A percentile compares a stretch with the other conserved stretches of the same genome.
Conservation (phyloP, 2,113 vertebrate genomes). For the Cebidichthys violaceus region DNA sequence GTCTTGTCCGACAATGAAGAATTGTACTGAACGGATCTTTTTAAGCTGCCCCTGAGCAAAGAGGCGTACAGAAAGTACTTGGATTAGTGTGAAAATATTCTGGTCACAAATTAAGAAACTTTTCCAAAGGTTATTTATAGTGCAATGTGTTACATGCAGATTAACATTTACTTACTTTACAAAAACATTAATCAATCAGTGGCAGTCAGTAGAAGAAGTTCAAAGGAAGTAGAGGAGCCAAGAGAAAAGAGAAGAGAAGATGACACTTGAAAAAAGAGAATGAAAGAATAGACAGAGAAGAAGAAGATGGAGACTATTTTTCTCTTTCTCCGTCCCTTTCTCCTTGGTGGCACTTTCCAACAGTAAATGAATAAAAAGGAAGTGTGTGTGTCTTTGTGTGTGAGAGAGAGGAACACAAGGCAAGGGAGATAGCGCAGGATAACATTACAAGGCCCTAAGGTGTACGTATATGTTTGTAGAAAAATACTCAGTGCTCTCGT, state of each 20-base stretch:
- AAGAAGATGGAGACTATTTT: slow-evolving; percentile 63
- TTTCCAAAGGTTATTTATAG: background rate
- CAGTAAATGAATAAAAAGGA: slow-evolving; percentile 78
- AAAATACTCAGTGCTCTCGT: slow-evolving; percentile 33
- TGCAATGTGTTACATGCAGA: background rate
- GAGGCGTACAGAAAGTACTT: background rate
- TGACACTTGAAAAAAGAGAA: background rate
- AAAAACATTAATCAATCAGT: background rate
- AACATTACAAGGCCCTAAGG: slow-evolving; percentile 44
- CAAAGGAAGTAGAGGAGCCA: background rate
- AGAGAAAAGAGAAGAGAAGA: background rate
- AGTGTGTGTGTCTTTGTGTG: slow-evolving; percentile 43
- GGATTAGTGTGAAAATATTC: too few relatives aligned
- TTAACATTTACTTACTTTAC: background rate
- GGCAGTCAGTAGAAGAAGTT: background rate
- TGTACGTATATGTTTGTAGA: slow-evolving; percentile 47
- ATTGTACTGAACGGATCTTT: background rate
- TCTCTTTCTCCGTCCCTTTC: slow-evolving; percentile 79
- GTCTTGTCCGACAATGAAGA: background rate
- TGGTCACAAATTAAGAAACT: background rate
- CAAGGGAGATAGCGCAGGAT: background rate
- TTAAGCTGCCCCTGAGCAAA: background rate
- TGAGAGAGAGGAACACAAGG: slow-evolving; percentile 59
- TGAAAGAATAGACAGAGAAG: slow-evolving; percentile 11
- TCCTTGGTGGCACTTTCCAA: slow-evolving; percentile 79